These are phyloP conservation scores for Percopsis omiscomaycus DNA, from an alignment of 2,797 vertebrate species.

Conservation along the genomic window DNA sequence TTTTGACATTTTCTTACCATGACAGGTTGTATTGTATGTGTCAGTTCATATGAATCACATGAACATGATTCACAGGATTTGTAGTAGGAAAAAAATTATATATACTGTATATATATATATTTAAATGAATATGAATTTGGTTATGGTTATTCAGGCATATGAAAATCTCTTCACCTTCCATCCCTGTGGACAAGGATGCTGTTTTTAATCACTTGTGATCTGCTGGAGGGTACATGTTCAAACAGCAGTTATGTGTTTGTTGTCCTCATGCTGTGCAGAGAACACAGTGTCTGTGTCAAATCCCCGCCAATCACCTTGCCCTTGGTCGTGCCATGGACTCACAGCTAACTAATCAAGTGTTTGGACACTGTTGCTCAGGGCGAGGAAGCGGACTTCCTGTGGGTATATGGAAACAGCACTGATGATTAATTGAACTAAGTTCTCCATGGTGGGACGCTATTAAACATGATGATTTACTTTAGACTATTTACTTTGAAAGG, in stretches of 20 bases:
- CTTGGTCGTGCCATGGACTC: slow-evolving; percentile 29
- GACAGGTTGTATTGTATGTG: too few species aligned
- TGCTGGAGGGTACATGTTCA: background rate
- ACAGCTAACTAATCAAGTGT: slow-evolving; percentile 45
- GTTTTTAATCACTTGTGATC: background rate
- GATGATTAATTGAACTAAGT: slow-evolving; percentile 13
- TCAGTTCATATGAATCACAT: too few species aligned
- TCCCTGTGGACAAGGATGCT: too few species aligned
- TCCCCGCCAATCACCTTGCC: slow-evolving; percentile 39
- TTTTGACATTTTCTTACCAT: too few species aligned
- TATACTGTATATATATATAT: too few species aligned
- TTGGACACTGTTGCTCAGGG: slow-evolving; percentile 32
- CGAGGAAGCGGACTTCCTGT: slow-evolving; percentile 21
- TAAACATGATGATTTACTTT: background rate
- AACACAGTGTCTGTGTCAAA: slow-evolving; percentile 21
- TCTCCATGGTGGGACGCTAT: background rate
- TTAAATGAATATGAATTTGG: too few species aligned
- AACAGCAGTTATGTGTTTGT: slow-evolving; percentile 30
- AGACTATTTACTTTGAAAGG: background rate
- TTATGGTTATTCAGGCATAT: too few species aligned
- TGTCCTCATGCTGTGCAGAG: slow-evolving; percentile 25
- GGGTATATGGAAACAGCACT: slow-evolving; percentile 9
- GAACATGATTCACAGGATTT: too few species aligned
- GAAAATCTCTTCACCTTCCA: too few species aligned
- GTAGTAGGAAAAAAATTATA: too few species aligned